These are phyloP conservation scores for Sanderia malayensis DNA, from an alignment of 30 jellyfish, hydroid and myxozoan genomes.

Conservation along the genomic window DNA sequence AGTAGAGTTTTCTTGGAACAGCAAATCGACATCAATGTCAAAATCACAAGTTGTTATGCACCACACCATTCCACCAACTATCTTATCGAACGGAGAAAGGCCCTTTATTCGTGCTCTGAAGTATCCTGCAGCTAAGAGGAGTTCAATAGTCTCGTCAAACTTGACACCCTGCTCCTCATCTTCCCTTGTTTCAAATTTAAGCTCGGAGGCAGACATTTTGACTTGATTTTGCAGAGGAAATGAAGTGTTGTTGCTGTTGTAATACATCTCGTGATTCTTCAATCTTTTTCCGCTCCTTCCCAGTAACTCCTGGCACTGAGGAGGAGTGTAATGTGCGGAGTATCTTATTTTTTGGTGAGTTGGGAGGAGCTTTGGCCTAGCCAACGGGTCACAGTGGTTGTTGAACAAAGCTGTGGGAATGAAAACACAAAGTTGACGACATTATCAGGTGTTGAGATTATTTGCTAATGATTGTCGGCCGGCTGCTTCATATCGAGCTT, in stretches of 20 bases:
- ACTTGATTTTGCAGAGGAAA: no score
- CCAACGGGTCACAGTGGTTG: no score
- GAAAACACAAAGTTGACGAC: neutral
- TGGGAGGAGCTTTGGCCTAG: neutral
- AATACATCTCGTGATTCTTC: no score
- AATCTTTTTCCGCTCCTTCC: no score
- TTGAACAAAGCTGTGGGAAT: no score
- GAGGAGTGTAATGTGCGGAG: no score
- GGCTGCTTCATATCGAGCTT: conserved; percentile 27
- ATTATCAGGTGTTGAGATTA: neutral
- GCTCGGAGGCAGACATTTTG: conserved; percentile 10
- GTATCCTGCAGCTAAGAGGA: conserved; percentile 95
- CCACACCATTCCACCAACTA: conserved; percentile 99
- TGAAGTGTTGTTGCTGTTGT: conserved; percentile 3
- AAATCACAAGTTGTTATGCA: conserved; percentile 88
- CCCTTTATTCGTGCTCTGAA: conserved; percentile 97
- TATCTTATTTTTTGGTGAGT: no score
- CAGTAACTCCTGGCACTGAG: no score
- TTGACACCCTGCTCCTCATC: conserved; percentile 94
- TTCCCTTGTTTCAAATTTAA: conserved; percentile 85
- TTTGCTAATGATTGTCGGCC: neutral
- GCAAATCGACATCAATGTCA: conserved; percentile 94
- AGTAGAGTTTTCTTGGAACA: conserved; percentile 93
- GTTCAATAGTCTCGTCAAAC: conserved; percentile 77
- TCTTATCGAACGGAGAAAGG: conserved; percentile 94